These are phyloP conservation scores for Coptodon rendalli DNA, from an alignment of 2,113 vertebrate genomes.

Conservation along the genomic window DNA sequence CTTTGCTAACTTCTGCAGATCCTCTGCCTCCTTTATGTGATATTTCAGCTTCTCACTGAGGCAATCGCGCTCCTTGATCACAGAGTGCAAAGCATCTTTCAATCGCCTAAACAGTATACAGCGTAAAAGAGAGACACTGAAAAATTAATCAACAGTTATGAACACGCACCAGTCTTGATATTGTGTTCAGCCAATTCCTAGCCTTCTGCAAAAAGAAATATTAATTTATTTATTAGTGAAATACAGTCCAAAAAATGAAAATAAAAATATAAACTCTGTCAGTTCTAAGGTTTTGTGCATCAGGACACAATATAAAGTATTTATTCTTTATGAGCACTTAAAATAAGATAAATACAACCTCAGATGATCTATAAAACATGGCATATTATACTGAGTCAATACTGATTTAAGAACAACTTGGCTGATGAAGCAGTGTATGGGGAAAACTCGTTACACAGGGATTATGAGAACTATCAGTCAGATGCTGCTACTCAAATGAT, in stretches of 20 bases:
- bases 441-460: neutral
- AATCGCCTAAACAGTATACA: slow-evolving; percentile 70
- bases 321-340: neutral
- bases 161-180: neutral
- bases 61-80: slow-evolving; percentile 78
- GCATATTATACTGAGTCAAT: accelerated
- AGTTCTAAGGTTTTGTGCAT: neutral
- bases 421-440: neutral
- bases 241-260: neutral
- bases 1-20: slow-evolving; percentile 60
- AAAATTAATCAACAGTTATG: neutral
- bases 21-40: slow-evolving; percentile 71
- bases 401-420: neutral
- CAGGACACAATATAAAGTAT: neutral
- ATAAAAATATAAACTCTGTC: neutral
- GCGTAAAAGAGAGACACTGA: neutral
- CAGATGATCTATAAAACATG: neutral
- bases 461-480: neutral
- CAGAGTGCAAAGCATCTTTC: slow-evolving; percentile 70
- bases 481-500: neutral
- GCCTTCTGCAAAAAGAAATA: neutral
- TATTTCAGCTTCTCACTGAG: slow-evolving; percentile 72
- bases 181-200: neutral
- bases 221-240: neutral
- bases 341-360: neutral